Conservation (phyloP, 2,113 vertebrate genomes). For the Tyrannus savana region DNA sequence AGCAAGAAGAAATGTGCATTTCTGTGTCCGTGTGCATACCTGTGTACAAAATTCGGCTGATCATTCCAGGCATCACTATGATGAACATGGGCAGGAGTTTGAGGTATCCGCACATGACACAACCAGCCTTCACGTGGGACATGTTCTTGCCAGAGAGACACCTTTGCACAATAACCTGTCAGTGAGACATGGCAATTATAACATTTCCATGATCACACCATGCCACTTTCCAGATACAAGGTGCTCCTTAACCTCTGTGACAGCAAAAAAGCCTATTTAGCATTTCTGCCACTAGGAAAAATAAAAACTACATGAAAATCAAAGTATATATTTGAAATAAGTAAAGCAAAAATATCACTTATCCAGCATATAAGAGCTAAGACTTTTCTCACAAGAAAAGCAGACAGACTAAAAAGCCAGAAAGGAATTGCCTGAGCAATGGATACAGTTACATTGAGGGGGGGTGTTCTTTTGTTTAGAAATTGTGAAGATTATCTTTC, state of each 20-base stretch:
- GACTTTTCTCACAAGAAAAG: neutral
- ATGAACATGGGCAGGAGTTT: constrained; percentile 97
- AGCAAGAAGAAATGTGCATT: neutral
- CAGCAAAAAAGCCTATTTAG: neutral
- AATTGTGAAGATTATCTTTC: neutral
- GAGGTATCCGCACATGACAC: constrained; percentile 90
- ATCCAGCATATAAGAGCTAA: neutral
- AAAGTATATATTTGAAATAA: neutral
- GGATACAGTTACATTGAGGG: neutral
- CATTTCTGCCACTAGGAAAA: neutral
- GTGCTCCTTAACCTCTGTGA: neutral
- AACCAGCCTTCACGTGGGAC: constrained; percentile 95
- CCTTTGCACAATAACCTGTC: constrained; percentile 94
- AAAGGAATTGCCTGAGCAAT: neutral
- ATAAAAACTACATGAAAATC: neutral
- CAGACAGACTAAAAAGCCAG: neutral
- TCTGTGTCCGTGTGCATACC: constrained; percentile 56
- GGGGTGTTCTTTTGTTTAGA: neutral
- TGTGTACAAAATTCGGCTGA: constrained; percentile 92
- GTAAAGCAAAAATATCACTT: neutral
- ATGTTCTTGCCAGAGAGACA: constrained; percentile 96
- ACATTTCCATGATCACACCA: neutral
- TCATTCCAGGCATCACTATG: constrained; percentile 95
- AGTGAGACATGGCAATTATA: neutral
- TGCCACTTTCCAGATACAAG: neutral